Base-by-base conservation (phyloP, 2,888 invertebrate genomes). In the Aleiodes alternator region DNA sequence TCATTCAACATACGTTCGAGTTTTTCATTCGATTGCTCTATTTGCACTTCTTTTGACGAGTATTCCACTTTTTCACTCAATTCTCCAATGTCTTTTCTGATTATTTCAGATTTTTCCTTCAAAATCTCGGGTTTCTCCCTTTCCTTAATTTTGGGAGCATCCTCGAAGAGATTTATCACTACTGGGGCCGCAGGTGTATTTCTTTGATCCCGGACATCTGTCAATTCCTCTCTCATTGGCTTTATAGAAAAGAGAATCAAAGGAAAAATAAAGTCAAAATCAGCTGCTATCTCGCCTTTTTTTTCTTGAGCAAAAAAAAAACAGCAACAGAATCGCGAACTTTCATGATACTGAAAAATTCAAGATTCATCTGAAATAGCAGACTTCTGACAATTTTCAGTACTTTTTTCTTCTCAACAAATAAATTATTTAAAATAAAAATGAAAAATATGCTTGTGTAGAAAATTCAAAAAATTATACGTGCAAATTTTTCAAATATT, bases 161-260 rank as follows among this genome's bases (percentile, higher is more conserved):
- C 31, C 29, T 57, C 38, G 61, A 61, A 61, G 34, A 61, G 31
- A 61, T 61, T 61, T n/a, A 61, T 38, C n/a, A 61, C 38, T 34
- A 12, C 38, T 8, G 57, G 57, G 23, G 59, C 7, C 14, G 31
- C n/a, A 29, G 16, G 6, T 23, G 23, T 4, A 4, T 16, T 4
- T 16, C 23, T 56, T 16, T 6, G 4, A 7, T 23, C 38, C 9
- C 11, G 14, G 12, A 3, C 43, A 43, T 59, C 59, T 59, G 34
- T 12, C 12, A 38, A 1, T n/a, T 38, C 14, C 7, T 5, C 23
- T 61, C 34, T 38, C 16, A 14, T 34, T 34, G 16, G 38, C 61
- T 61, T 61, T 6, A 38, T 34, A n/a, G 38, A 23, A 61, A 43
- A 43, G 9, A 43, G 9, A 43, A 61, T 55, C 7, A 55, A 55